Conservation (phyloP, 2,113 vertebrate genomes). For the Ariopsis seemanni region DNA sequence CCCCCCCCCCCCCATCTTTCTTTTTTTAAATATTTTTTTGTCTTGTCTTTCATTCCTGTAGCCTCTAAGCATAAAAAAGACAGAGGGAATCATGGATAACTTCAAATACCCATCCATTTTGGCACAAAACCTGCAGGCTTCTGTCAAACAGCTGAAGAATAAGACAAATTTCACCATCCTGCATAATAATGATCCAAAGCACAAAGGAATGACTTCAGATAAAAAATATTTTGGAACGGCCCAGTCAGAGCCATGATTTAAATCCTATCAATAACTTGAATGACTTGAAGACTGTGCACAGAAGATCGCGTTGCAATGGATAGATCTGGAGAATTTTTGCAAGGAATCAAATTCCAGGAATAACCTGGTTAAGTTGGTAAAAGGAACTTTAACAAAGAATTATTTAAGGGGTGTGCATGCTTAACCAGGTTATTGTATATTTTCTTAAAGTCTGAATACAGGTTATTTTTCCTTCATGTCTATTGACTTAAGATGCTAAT, state of each 20-base stretch:
- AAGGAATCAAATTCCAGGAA: too few relatives aligned
- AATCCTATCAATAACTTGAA: background rate
- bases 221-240: background rate
- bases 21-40: too few relatives aligned
- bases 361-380: too few relatives aligned
- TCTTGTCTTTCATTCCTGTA: too few relatives aligned
- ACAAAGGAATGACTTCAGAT: background rate
- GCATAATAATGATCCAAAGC: background rate
- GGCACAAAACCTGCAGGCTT: background rate
- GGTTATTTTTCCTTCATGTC: background rate
- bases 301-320: too few relatives aligned
- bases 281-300: background rate
- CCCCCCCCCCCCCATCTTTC: too few relatives aligned
- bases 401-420: too few relatives aligned
- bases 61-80: too few relatives aligned
- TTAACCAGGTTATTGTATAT: background rate
- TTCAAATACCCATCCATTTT: background rate
- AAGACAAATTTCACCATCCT: background rate
- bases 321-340: background rate
- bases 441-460: background rate
- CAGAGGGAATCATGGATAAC: too few relatives aligned
- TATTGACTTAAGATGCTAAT: background rate
- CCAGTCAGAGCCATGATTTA: background rate
- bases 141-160: background rate
- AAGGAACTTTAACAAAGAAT: background rate